Percentiles rank a stretch among this genome's conserved stretches.
These are phyloP conservation scores for Campoletis sonorensis DNA, from an alignment of 1,140 invertebrate species.

Conservation along the genomic window DNA sequence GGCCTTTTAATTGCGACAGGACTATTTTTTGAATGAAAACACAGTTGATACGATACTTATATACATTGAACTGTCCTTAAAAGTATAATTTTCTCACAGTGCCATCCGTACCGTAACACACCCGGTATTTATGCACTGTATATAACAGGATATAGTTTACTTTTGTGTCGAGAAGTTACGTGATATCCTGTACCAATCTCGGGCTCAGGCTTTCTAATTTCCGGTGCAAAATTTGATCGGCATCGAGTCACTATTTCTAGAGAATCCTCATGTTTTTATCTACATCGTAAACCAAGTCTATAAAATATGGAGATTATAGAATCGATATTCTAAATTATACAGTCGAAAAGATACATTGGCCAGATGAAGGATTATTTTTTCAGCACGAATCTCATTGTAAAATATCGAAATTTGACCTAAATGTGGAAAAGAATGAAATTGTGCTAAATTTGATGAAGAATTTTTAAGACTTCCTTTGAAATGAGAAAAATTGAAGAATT, in stretches of 20 bases:
- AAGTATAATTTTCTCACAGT: slow-evolving; percentile 6
- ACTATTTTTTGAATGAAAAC: background rate
- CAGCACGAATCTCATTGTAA: no score
- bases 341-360: no score
- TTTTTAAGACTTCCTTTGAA: background rate
- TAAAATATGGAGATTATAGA: background rate
- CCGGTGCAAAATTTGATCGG: slow-evolving; percentile 23
- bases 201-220: slow-evolving; percentile 31
- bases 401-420: no score
- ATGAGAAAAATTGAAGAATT: background rate
- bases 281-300: background rate
- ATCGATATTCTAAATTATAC: background rate
- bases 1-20: background rate
- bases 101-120: slow-evolving; percentile 4
- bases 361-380: background rate
- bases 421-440: background rate
- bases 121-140: background rate
- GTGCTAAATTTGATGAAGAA: no score
- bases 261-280: background rate
- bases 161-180: slow-evolving; percentile 32
- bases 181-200: slow-evolving; percentile 32
- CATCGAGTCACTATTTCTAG: background rate
- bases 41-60: background rate
- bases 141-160: background rate
- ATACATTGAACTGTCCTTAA: background rate